Conservation (phyloP, 2,797 vertebrate genomes). For the Enteromius argenteus region DNA sequence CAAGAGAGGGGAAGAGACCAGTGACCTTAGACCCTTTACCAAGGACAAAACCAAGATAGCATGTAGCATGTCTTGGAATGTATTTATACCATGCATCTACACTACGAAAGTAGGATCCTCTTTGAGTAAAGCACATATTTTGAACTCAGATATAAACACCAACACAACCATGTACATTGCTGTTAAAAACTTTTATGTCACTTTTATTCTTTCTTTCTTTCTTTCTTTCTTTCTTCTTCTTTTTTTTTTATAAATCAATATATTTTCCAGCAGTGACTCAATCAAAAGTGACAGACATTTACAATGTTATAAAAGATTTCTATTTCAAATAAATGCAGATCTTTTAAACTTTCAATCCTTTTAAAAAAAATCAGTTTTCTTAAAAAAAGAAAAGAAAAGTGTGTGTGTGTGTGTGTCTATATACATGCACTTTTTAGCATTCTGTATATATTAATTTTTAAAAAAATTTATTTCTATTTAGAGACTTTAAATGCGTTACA, state of each 20-base stretch:
- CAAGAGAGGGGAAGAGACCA: conserved; percentile 40
- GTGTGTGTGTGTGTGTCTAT: too few relatives aligned
- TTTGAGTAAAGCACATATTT: not conserved
- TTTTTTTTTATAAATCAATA: not conserved
- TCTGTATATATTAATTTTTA: too few relatives aligned
- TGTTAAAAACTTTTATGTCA: not conserved
- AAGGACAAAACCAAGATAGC: conserved; percentile 30
- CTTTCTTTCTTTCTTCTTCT: not conserved
- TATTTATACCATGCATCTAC: not conserved
- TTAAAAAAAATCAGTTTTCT: not conserved
- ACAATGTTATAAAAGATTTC: not conserved
- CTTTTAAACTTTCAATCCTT: not conserved
- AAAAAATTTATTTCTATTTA: too few relatives aligned
- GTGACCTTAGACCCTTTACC: conserved; percentile 56
- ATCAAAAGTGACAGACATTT: not conserved
- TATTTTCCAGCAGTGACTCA: not conserved
- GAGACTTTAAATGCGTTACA: not conserved
- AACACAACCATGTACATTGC: not conserved
- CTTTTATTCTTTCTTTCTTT: too few relatives aligned
- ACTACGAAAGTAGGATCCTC: not conserved
- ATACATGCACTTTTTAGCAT: too few relatives aligned
- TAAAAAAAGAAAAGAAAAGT: not conserved
- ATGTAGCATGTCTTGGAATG: not conserved
- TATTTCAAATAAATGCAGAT: not conserved
- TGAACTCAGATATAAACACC: not conserved